Base-by-base conservation (phyloP, 2,888 invertebrate species). In the Nymphalis polychloros region DNA sequence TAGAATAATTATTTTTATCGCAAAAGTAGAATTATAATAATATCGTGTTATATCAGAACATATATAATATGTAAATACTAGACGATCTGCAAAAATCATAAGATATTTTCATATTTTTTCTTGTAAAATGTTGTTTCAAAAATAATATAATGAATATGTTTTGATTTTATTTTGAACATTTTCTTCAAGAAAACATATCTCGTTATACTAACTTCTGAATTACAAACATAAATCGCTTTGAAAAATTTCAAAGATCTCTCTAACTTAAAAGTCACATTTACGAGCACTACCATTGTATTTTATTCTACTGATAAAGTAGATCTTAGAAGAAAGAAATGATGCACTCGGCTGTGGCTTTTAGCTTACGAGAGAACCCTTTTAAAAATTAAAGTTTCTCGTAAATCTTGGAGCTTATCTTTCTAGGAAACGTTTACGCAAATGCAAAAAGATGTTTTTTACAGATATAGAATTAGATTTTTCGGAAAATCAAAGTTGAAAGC, bases 341-440 rank as follows among this genome's bases (percentile, higher is more conserved):
- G 71, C 71, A 72, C 70, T 72, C 59, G 23, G 41, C 46, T 64
- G 55, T 68, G 67, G 60, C 69, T 72, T 67, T 68, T 60, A 70
- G 72, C 72, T 70, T 65, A 72, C 70, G 50, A 67, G 70, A 61
- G 65, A 72, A 70, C 63, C 49, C 62, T 72, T 67, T 72, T 72
- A 72, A 72, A 70, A 67, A 69, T 69, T 72, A 62, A 67, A 69
- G 46, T 63, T 67, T 48, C 60, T 63, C 23, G 47, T 20, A 64
- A 35, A 60, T 48, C 60, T 49, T 19, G 35, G 48, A 27, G 61
- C 23, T 67, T 62, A 67, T 62, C 49, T 61, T 41, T 23, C 49
- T 23, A 27, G 61, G 49, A 61, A 61, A 57, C 57, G 19, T 17
- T 41, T n/a, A 41, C 35, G 57, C 10, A 3, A 57, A 57, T 10